These are phyloP conservation scores for Helarctos malayanus DNA, from an alignment of 2,797 vertebrate species.

Conservation along the genomic window DNA sequence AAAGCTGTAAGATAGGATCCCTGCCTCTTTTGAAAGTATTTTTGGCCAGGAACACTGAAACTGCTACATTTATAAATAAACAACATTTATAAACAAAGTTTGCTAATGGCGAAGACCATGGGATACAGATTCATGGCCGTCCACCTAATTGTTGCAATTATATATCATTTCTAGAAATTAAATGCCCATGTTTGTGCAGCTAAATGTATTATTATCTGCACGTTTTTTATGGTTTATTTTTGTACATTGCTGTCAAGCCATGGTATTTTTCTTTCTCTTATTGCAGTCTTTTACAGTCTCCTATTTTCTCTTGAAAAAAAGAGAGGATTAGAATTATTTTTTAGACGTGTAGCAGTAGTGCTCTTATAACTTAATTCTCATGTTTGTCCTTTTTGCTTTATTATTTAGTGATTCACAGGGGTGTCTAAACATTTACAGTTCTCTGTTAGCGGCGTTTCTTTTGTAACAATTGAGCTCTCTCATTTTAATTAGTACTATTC, in stretches of 20 bases:
- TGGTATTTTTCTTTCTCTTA: constrained; percentile 74
- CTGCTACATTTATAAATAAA: constrained; percentile 81
- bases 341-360: constrained; percentile 75
- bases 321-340: constrained; percentile 80
- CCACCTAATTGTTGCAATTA: constrained; percentile 81
- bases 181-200: constrained; percentile 79
- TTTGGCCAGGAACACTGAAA: constrained; percentile 75
- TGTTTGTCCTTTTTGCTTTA: constrained; percentile 85
- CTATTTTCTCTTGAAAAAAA: constrained; percentile 63
- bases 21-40: constrained; percentile 68
- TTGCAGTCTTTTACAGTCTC: constrained; percentile 60
- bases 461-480: constrained; percentile 88
- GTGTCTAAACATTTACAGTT: constrained; percentile 91
- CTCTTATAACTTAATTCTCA: constrained; percentile 80
- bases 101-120: constrained; percentile 80
- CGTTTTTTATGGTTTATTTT: constrained; percentile 82
- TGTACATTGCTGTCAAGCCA: constrained; percentile 77
- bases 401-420: constrained; percentile 88
- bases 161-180: constrained; percentile 85
- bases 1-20: constrained; percentile 70
- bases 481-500: constrained; percentile 91
- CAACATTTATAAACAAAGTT: constrained; percentile 84
- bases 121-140: constrained; percentile 65
- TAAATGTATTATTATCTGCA: constrained; percentile 82
- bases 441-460: constrained; percentile 88